A percentile compares a stretch with the other conserved stretches of the same genome.
phyloP scores from a whole-genome alignment of 1,140 invertebrate species.

The Drosophila pandora region DNA sequence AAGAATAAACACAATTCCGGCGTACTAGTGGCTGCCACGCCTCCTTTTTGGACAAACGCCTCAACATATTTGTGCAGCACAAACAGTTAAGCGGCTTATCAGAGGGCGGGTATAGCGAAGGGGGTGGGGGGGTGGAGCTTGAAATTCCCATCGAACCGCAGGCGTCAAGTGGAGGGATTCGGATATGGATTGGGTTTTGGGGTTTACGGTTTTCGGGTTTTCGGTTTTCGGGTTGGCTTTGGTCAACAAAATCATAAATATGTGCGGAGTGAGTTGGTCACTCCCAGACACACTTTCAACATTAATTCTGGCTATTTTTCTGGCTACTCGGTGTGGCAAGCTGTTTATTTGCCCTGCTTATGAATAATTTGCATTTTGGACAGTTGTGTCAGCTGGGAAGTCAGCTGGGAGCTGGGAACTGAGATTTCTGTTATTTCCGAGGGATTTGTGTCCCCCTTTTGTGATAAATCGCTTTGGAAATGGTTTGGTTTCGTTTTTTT shows the following conservation, averaged over 20 bases:
- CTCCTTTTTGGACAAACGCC: background rate
- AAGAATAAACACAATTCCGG: no score
- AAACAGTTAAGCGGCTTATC: constrained; percentile 48
- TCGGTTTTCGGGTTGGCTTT: no score
- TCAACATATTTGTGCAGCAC: constrained; percentile 37
- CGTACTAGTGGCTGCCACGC: no score
- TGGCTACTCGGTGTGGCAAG: constrained; percentile 7
- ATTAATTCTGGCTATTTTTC: constrained; percentile 32
- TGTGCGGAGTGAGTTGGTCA: background rate
- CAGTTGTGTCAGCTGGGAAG: constrained; percentile 28
- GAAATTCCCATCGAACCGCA: constrained; percentile 19
- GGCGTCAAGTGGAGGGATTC: constrained; percentile 34
- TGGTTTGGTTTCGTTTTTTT: constrained; percentile 11
- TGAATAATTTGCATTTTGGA: constrained; percentile 45
- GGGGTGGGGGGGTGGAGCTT: constrained; percentile 1
- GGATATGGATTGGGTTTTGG: background rate
- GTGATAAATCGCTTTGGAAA: constrained; percentile 40
- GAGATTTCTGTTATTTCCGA: background rate
- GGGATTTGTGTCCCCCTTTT: constrained; percentile 6
- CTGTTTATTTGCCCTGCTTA: constrained; percentile 44
- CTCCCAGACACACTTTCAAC: constrained; percentile 16
- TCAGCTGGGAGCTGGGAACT: constrained; percentile 20
- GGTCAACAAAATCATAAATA: constrained; percentile 15
- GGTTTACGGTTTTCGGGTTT: background rate
- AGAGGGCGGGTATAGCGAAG: background rate